phyloP scores from a whole-genome alignment of 2,113 vertebrate species.

The Sinocyclocheilus maitianheensis region DNA sequence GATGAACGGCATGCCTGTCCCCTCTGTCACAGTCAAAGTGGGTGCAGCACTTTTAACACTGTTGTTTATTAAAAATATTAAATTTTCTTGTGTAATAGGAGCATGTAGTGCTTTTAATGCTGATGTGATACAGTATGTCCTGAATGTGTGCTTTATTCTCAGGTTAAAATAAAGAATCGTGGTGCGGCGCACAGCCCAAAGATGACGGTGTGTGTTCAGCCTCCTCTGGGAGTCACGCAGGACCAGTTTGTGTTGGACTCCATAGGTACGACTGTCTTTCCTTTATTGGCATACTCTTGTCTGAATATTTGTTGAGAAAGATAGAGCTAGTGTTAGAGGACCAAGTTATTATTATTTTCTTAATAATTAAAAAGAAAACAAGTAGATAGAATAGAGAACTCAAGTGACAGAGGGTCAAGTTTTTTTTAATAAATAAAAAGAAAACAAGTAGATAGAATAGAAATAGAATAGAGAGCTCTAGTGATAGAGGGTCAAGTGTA shows the following conservation, averaged over 20 bases:
- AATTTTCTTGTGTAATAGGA: not conserved
- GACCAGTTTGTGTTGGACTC: conserved; percentile 85
- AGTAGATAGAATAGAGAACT: too few relatives aligned
- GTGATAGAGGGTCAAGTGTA: too few relatives aligned
- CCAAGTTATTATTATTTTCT: too few relatives aligned
- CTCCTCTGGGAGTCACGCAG: conserved; percentile 83
- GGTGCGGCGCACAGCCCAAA: conserved; percentile 72
- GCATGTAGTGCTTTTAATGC: not conserved
- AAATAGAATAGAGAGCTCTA: too few relatives aligned
- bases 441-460: too few relatives aligned
- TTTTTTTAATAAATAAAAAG: too few relatives aligned
- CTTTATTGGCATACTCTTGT: not conserved
- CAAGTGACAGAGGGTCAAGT: too few relatives aligned
- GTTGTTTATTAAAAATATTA: not conserved
- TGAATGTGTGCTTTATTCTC: conserved; percentile 9
- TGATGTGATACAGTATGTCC: not conserved
- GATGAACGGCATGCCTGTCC: conserved; percentile 76
- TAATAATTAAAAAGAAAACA: too few relatives aligned
- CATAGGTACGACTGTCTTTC: conserved; percentile 75
- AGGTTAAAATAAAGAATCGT: conserved; percentile 84
- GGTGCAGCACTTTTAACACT: not conserved
- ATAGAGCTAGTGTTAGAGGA: too few relatives aligned
- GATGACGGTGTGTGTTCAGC: conserved; percentile 81
- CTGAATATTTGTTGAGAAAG: too few relatives aligned
- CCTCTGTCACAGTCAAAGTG: conserved; percentile 92